Evolutionary conservation across 2,888 invertebrate species (phyloP).

Genomic region (Beris morrisii): DNA sequence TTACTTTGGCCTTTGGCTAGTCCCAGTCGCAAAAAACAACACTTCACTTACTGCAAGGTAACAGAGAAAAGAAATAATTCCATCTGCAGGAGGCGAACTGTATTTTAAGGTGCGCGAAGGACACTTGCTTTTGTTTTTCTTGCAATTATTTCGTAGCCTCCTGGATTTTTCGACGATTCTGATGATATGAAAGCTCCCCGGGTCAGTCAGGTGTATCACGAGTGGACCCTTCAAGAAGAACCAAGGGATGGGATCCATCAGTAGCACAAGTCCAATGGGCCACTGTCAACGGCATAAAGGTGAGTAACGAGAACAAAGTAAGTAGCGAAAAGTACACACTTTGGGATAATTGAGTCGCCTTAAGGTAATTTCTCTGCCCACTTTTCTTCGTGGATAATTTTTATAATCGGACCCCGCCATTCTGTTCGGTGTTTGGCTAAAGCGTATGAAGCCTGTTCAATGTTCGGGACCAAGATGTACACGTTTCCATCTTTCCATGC

Average conservation of each 20-base stretch:
- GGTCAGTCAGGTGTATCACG: conserved; percentile 35
- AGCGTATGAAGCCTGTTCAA: not conserved
- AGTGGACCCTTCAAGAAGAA: conserved; percentile 20
- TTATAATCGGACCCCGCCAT: conserved; percentile 19
- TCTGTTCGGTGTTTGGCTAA: conserved; percentile 16
- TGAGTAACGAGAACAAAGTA: conserved; percentile 19
- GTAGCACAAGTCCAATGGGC: not conserved
- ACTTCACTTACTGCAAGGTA: not conserved
- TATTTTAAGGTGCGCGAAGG: conserved; percentile 4
- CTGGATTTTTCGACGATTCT: conserved; percentile 14
- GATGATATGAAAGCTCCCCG: conserved; percentile 34
- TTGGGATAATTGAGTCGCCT: conserved; percentile 35
- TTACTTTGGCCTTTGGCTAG: conserved; percentile 15
- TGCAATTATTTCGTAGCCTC: conserved; percentile 8
- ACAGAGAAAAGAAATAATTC: not conserved
- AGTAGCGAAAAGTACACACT: conserved; percentile 36
- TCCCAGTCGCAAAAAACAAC: not conserved
- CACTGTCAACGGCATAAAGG: conserved; percentile 21
- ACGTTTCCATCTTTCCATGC: not conserved
- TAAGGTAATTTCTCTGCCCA: conserved; percentile 28
- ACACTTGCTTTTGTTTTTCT: conserved; percentile 24
- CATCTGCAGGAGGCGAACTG: conserved; percentile 18
- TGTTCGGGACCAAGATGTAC: not conserved
- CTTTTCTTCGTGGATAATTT: conserved; percentile 27
- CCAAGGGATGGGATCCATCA: not conserved